Conservation (phyloP, 2,888 invertebrate species). For the Pediacus dermestoides region DNA sequence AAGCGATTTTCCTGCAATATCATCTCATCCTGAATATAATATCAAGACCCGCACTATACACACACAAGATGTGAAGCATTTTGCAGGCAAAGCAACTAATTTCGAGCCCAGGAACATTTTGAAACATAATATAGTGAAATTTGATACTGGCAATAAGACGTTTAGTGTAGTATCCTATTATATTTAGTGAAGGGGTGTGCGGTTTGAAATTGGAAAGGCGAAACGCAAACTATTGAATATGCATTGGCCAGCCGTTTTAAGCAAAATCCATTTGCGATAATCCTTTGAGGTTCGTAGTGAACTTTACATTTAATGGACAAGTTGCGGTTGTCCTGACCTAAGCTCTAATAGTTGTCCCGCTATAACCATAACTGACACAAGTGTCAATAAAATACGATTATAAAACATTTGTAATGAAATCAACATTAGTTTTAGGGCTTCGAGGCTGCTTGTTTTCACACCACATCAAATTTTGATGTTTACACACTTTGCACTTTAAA, state of each 20-base stretch:
- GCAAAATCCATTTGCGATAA: slow-evolving; percentile 41
- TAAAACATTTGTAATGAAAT: too few species aligned
- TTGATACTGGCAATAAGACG: slow-evolving; percentile 5
- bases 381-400: slow-evolving; percentile 11
- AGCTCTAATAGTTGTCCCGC: slow-evolving; percentile 25
- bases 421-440: too few species aligned
- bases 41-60: too few species aligned
- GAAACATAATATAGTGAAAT: slow-evolving; percentile 2
- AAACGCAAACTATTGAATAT: slow-evolving; percentile 38
- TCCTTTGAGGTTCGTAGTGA: slow-evolving; percentile 37
- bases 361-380: slow-evolving; percentile 10
- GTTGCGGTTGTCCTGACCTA: slow-evolving; percentile 29
- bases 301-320: slow-evolving; percentile 38
- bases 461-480: too few species aligned
- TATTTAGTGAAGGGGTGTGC: slow-evolving; percentile 24
- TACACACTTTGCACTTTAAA: too few species aligned
- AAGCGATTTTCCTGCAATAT: too few species aligned
- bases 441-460: too few species aligned
- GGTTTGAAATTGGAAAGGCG: slow-evolving; percentile 25
- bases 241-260: slow-evolving; percentile 30
- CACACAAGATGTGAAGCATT: too few species aligned
- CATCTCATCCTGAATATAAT: too few species aligned
- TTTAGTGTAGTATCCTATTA: slow-evolving; percentile 19
- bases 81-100: too few species aligned
- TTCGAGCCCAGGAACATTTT: too few species aligned